These are phyloP conservation scores for Heliornis fulica DNA, from an alignment of 2,113 vertebrate genomes.

Conservation along the genomic window DNA sequence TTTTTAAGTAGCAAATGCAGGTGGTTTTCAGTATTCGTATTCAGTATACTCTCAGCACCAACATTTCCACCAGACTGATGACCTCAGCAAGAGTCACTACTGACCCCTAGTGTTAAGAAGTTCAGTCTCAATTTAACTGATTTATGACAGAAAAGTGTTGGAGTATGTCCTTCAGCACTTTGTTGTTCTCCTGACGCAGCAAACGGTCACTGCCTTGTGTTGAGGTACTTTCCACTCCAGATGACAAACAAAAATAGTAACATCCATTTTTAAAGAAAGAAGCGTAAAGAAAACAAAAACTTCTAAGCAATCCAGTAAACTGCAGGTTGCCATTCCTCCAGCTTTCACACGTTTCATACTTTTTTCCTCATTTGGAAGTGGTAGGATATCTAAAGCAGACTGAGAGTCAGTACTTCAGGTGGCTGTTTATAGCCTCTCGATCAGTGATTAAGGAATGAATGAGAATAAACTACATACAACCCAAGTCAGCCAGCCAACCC, in stretches of 20 bases:
- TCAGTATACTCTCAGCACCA: neutral
- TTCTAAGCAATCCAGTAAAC: neutral
- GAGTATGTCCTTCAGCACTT: neutral
- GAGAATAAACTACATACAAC: neutral
- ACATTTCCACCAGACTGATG: neutral
- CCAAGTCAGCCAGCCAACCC: neutral
- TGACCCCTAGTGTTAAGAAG: conserved; percentile 47
- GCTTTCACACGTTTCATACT: neutral
- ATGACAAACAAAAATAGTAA: neutral
- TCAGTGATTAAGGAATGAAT: conserved; percentile 3
- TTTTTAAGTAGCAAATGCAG: neutral
- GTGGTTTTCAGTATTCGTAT: neutral
- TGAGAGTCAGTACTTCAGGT: neutral
- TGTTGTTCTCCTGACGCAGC: fast-evolving
- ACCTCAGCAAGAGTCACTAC: conserved; percentile 6
- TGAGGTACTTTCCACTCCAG: neutral
- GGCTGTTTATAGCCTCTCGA: neutral
- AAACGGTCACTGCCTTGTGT: neutral
- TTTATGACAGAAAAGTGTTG: neutral
- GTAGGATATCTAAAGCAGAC: neutral
- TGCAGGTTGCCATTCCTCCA: neutral
- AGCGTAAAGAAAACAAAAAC: neutral
- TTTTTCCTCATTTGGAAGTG: neutral
- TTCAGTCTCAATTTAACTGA: neutral
- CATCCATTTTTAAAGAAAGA: neutral